Evolutionary conservation across 1,140 invertebrate genomes (phyloP), one percentile per base, ranked within the genome.

Genomic region (Gonioctena quinquepunctata): DNA sequence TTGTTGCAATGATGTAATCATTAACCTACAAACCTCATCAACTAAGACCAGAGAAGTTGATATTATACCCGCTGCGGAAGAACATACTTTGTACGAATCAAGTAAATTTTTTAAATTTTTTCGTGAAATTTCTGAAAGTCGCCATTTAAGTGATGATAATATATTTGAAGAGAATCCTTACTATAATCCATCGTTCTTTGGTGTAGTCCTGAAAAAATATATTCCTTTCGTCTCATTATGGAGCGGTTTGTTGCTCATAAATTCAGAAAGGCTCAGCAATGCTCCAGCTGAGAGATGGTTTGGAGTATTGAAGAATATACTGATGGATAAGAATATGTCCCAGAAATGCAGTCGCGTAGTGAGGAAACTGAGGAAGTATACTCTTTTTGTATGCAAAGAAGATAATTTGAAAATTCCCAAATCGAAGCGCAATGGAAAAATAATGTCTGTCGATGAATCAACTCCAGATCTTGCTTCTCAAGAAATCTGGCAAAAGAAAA

Each of bases 241-340:
- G 52, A 50, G 28, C 18, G n/a, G 21, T 6, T 23, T 68, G n/a
- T 11, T 33, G 6, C 13, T 68, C 7, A 33, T 59, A 8, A 22
- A 54, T 16, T 33, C 26, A 21, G 27, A 33, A n/a, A 61, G 59
- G 0, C 4, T 26, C n/a, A 61, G 23, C n/a, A 61, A 61, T 18
- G 59, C 59, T 28, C 23, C 23, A 1, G 25, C 27, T 3, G 59
- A 33, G 21, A 13, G 16, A 11, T 28, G 25, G 22, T 68, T 68
- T 68, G 28, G 27, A 21, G 48, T 68, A 13, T 25, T 68, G 6
- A 68, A 68, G 25, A 60, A 48, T 59, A 28, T 11, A 27, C 42
- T 68, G 11, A 19, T 22, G n/a, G 59, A 27, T 11, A 42, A 18
- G 21, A 23, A 16, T 23, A 57, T 16, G 33, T 5, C 18, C 21